phyloP scores from a whole-genome alignment of 2,113 vertebrate genomes.

The Riparia riparia region DNA sequence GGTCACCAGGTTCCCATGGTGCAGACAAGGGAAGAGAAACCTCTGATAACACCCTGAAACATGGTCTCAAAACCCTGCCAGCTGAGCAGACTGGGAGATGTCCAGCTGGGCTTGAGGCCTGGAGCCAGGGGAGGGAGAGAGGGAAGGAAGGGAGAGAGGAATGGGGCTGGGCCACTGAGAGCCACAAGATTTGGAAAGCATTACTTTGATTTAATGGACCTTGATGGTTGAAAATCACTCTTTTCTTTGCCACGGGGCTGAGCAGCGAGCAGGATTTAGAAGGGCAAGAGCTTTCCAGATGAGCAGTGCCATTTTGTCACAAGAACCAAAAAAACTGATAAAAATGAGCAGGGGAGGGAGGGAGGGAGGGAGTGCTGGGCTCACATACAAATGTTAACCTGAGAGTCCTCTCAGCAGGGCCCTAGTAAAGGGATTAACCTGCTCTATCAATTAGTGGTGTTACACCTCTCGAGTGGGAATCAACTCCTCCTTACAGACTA shows the following conservation, averaged over 20 bases:
- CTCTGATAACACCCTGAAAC: background rate
- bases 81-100: background rate
- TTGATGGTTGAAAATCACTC: background rate
- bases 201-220: background rate
- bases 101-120: background rate
- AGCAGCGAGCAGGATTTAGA: background rate
- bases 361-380: fast-evolving
- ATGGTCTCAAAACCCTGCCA: background rate
- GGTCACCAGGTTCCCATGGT: fast-evolving
- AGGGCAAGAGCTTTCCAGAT: background rate
- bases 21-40: background rate
- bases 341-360: constrained; percentile 5
- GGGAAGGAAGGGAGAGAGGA: background rate
- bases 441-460: background rate
- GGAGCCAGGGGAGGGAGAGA: background rate
- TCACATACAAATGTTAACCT: background rate
- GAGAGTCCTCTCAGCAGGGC: background rate
- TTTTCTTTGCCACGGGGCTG: background rate
- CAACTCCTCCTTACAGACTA: background rate
- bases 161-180: background rate
- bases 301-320: background rate
- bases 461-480: background rate
- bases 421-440: background rate
- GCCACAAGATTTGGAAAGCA: background rate
- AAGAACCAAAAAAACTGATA: constrained; percentile 13